These are phyloP conservation scores for Synchiropus splendidus DNA, from an alignment of 2,113 vertebrate genomes.

Conservation along the genomic window DNA sequence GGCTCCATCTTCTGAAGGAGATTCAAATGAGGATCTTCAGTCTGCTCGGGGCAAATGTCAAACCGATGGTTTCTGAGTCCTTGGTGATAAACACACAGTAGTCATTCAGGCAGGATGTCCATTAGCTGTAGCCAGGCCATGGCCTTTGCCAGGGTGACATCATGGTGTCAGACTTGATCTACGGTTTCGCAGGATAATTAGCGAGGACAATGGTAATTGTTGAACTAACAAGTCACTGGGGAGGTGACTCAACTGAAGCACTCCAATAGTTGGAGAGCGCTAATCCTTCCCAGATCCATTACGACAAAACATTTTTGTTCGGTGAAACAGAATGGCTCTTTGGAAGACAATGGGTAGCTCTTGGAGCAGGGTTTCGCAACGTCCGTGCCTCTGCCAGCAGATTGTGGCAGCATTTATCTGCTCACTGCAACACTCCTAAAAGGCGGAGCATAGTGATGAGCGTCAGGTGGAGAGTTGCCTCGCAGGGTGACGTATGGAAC, in stretches of 20 bases:
- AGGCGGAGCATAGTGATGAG: too few species aligned
- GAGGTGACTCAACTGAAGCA: constrained; percentile 1
- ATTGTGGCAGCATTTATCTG: too few species aligned
- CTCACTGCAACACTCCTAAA: too few species aligned
- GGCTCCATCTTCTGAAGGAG: constrained; percentile 2
- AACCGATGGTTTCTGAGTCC: background rate
- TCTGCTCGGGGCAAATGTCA: background rate
- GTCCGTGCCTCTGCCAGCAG: too few species aligned
- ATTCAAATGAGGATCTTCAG: too few species aligned
- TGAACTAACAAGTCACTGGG: constrained; percentile 13
- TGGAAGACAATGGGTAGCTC: constrained; percentile 3
- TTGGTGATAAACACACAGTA: constrained; percentile 3
- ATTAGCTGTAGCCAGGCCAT: constrained; percentile 5
- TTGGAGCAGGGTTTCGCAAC: background rate
- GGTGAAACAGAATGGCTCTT: constrained; percentile 3
- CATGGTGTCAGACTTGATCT: constrained; percentile 17
- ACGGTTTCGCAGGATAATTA: constrained; percentile 17
- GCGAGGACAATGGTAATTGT: constrained; percentile 13
- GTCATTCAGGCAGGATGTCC: background rate
- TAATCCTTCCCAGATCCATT: constrained; percentile 3
- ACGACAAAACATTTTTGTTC: constrained; percentile 2
- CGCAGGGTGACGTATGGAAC: too few species aligned
- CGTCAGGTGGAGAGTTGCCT: too few species aligned
- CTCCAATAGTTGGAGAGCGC: background rate
- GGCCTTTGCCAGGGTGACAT: constrained; percentile 13